Evolutionary conservation across 2,797 vertebrate genomes (phyloP).

Genomic region (Sebastes taczanowskii): DNA sequence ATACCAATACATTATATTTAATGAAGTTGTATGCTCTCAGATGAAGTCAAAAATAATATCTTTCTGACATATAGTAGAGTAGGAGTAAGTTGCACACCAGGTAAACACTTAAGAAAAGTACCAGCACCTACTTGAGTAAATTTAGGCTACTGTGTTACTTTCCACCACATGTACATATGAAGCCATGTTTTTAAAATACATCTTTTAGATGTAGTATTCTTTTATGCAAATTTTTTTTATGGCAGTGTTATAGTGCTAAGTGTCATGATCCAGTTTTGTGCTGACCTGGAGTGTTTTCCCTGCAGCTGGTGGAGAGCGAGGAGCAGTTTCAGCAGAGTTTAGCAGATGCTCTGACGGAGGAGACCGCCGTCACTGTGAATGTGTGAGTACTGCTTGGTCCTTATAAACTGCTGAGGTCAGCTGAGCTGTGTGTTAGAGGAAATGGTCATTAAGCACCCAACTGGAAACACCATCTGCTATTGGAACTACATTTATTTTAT

Average conservation of each 20-base stretch:
- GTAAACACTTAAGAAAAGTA: not conserved
- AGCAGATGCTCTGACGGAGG: conserved; percentile 73
- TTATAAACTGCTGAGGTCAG: not conserved
- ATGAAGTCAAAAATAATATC: not conserved
- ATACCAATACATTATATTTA: not conserved
- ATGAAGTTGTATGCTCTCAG: not conserved
- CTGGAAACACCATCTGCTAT: not conserved
- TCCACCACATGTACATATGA: not conserved
- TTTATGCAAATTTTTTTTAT: not conserved
- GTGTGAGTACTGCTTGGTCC: conserved; percentile 71
- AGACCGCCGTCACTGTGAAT: conserved; percentile 62
- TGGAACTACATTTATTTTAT: not conserved
- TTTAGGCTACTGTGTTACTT: not conserved
- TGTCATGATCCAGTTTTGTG: conserved; percentile 2
- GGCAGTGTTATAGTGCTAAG: not conserved
- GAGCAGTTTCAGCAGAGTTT: conserved; percentile 79
- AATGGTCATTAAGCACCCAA: not conserved
- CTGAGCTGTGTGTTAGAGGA: not conserved
- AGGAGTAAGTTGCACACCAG: not conserved
- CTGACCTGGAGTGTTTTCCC: conserved; percentile 12
- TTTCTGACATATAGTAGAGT: not conserved
- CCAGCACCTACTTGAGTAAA: not conserved
- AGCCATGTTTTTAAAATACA: not conserved
- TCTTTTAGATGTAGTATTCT: not conserved
- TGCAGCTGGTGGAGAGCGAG: conserved; percentile 81